Base-by-base conservation (phyloP, 2,113 vertebrate genomes). In the Gasterosteus nipponicus region DNA sequence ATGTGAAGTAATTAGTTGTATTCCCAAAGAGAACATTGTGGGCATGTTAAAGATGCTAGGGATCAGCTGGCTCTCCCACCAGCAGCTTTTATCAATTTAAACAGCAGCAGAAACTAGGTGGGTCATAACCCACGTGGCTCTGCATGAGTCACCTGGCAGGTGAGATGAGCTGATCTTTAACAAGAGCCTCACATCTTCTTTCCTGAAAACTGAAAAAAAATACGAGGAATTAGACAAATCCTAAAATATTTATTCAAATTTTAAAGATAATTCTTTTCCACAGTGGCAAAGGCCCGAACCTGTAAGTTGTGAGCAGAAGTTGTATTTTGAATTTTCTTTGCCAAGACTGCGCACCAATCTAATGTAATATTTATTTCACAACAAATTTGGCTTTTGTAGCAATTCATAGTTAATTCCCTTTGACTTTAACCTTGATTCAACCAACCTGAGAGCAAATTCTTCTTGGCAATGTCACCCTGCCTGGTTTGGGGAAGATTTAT, bases 1-100 rank as follows among this genome's bases (percentile, higher is more conserved):
- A 98, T 97, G 97, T 96, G 95, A 92, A 94, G 96, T 97, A 97
- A 99, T 97, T 97, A 97, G 96, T 96, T 95, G 94, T 95, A 96
- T 96, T 97, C 96, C 96, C 96, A 95, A 89, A 42, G 95, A 96
- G 95, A 91, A 95, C 93, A 94, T 96, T 94, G 90, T 92, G 90
- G 90, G 81, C 91, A 92, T 93, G 93, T 94, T 96, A 96, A 97
- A 98, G 96, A 97, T 95, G 96, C 95, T 86, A 91, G 94, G 91
- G 94, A 97, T 97, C 95, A 96, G 94, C 91, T 91, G 93, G 84
- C 93, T 91, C 93, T 65, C 94, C 95, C 94, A 94, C 94, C 82
- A 93, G 94, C 93, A 95, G 96, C 95, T 96, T 96, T 96, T 96
- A 96, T 96, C 95, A 95, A 95, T 96, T 96, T 96, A 96, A 95